A percentile compares a stretch with the other conserved stretches of the same genome.
These are phyloP conservation scores for Oophaga pumilio DNA, from an alignment of 2,113 vertebrate genomes.

Conservation along the genomic window DNA sequence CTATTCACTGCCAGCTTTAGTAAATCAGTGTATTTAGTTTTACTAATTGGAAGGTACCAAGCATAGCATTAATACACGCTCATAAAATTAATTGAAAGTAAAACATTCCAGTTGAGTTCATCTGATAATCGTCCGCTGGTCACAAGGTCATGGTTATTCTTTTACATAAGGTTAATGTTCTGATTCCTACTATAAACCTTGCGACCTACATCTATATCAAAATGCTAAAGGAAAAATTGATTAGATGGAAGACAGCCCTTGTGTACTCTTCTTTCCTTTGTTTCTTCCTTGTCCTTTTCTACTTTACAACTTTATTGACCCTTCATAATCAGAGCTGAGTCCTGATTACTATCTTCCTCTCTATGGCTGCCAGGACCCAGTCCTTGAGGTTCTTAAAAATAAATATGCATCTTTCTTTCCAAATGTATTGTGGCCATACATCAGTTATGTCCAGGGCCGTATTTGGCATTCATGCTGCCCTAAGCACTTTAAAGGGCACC, in stretches of 20 bases:
- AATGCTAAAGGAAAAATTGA: not conserved
- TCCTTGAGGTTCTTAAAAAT: not conserved
- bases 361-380: not conserved
- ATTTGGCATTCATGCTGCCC: too few relatives aligned
- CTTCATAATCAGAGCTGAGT: not conserved
- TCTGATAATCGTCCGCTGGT: conserved; percentile 13
- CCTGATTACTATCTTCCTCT: not conserved
- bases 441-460: too few relatives aligned
- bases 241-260: not conserved
- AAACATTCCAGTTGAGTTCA: not conserved
- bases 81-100: conserved; percentile 20
- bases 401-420: too few relatives aligned
- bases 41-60: not conserved
- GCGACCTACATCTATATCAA: not conserved
- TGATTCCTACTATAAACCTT: not conserved
- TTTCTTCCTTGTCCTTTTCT: too few relatives aligned
- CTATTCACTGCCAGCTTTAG: conserved; percentile 28
- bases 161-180: not conserved
- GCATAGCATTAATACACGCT: not conserved
- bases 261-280: too few relatives aligned
- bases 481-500: too few relatives aligned
- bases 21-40: conserved; percentile 17
- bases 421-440: not conserved
- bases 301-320: not conserved
- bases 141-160: conserved; percentile 7